Evolutionary conservation across 2,113 vertebrate species (phyloP).

Genomic region (Arenaria interpres): DNA sequence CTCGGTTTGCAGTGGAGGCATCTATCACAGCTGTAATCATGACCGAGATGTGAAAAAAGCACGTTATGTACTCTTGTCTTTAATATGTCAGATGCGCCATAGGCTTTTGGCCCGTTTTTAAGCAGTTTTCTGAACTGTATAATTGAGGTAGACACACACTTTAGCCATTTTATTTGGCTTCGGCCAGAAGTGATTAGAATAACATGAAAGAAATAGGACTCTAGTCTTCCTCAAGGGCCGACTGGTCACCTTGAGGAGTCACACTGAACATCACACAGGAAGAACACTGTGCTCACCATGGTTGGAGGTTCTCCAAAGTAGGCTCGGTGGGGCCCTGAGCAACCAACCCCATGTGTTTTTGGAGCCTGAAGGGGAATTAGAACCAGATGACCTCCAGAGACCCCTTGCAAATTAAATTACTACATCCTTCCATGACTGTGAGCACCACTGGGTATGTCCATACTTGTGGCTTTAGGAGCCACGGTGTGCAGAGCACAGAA

Average conservation of each 20-base stretch:
- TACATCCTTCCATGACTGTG: not conserved
- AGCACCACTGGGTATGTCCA: accelerated
- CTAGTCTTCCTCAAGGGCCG: not conserved
- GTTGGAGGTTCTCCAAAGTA: not conserved
- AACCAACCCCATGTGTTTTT: not conserved
- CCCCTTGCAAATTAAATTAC: not conserved
- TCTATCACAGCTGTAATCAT: not conserved
- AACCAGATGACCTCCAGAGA: not conserved
- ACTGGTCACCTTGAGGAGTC: not conserved
- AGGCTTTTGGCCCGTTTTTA: not conserved
- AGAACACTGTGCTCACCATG: accelerated
- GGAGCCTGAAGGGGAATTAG: not conserved
- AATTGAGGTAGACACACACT: not conserved
- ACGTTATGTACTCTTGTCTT: not conserved
- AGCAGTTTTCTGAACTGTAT: not conserved
- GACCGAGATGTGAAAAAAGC: not conserved
- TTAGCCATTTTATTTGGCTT: not conserved
- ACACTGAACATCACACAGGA: accelerated
- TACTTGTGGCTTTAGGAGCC: not conserved
- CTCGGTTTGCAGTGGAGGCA: not conserved
- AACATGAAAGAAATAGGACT: not conserved
- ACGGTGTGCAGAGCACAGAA: accelerated
- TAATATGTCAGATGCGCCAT: not conserved
- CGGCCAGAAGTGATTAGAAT: not conserved
- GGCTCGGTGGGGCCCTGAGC: no score